Evolutionary conservation across 2,797 vertebrate species (phyloP).

Genomic region (Sebastes kiyomatsui): DNA sequence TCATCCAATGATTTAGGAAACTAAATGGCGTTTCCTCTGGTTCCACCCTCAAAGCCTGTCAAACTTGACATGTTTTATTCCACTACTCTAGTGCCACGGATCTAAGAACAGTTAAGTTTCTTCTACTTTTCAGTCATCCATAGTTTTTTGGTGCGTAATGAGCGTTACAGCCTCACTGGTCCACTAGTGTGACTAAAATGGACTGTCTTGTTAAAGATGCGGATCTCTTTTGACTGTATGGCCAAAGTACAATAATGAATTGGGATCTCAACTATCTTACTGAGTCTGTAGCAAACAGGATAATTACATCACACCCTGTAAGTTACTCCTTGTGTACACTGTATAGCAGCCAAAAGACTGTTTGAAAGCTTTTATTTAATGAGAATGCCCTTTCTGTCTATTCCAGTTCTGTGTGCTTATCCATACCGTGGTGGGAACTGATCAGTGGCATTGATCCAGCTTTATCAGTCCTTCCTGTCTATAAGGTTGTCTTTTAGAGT

Average conservation of each 20-base stretch:
- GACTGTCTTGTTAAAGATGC: constrained; percentile 9
- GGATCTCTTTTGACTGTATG: constrained; percentile 1
- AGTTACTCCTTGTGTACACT: constrained; percentile 1
- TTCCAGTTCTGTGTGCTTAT: constrained; percentile 51
- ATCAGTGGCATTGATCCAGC: constrained; percentile 74
- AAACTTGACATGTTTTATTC: not conserved
- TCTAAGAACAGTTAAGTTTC: not conserved
- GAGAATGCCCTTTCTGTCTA: constrained; percentile 54
- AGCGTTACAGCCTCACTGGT: not conserved
- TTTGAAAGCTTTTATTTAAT: constrained; percentile 43
- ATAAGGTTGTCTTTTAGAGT: constrained; percentile 72
- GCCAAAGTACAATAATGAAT: constrained; percentile 11
- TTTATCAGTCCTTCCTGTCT: constrained; percentile 73
- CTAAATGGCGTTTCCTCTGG: not conserved
- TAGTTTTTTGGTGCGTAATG: not conserved
- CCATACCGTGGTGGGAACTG: constrained; percentile 57
- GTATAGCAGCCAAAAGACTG: constrained; percentile 1
- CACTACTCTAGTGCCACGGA: not conserved
- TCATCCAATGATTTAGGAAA: not conserved
- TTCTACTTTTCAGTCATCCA: not conserved
- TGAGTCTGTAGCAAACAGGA: not conserved
- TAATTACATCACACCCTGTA: not conserved
- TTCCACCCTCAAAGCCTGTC: not conserved
- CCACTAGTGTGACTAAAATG: not conserved
- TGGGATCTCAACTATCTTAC: not conserved